Base-by-base conservation (phyloP, 2,797 vertebrate species). In the Hippocampus kuda region DNA sequence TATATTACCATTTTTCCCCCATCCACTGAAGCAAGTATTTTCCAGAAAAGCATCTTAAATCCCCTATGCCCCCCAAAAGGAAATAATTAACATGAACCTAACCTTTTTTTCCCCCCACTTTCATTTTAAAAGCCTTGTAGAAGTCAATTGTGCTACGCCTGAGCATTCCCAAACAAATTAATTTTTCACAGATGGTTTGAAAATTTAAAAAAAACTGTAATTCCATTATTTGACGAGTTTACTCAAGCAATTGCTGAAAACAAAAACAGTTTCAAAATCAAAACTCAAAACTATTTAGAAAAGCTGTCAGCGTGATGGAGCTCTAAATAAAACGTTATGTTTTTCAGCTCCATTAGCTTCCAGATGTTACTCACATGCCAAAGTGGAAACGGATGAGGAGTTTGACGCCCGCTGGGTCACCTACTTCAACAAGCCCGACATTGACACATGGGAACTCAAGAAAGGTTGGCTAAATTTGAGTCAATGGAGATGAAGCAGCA, bases 361-460 rank as follows among this genome's bases (percentile, higher is more conserved):
- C 56, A 93, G 94, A 81, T 93, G 92, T 86, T 97, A 97, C 83
- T 96, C 95, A n/a, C 94, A 97, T 65, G 95, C 93, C 57, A 91
- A 92, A 69, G 90, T 94, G 30, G 95, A 99, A 85, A 93, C 96
- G 0, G 96, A 99, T 66, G 97, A 99, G 73, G 97, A 99, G 84
- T 99, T 99, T 64, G 97, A 99, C 80, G 96, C 96, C 80, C 96
- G 95, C 79, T 99, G 97, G 97, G 89, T 98, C 74, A 97, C 94
- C 0, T 99, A 98, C 72, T 99, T 99, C 84, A 98, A 90, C 90
- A 99, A 98, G 83, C 90, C 92, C 84, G 94, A 98, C 78, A 96
- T 99, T 5, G 96, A 98, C 59, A 94, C 93, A 71, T 99, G 96
- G 97, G 96, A 99, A 83, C 90, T 99, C 72, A 94, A 93, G 75